phyloP scores from a whole-genome alignment of 2,888 invertebrate species.

The Tachina lurida region DNA sequence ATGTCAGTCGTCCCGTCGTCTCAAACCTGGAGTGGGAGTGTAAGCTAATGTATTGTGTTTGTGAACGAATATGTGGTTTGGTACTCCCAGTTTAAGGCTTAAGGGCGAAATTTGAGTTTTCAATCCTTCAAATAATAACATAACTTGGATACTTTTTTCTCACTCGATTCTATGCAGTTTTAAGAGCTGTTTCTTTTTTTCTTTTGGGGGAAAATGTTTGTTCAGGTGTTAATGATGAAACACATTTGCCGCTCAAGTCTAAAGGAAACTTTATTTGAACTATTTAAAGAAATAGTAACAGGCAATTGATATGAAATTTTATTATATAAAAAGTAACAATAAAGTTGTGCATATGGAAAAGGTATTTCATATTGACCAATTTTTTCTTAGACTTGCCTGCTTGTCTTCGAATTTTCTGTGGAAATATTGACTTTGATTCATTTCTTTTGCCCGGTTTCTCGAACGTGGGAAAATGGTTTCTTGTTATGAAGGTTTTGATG shows the following conservation, averaged over 20 bases:
- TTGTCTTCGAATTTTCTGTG: not conserved
- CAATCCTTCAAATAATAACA: constrained; percentile 68
- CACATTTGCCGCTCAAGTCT: constrained; percentile 57
- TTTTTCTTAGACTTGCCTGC: too few relatives aligned
- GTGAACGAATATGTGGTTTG: constrained; percentile 12
- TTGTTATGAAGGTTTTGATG: not conserved
- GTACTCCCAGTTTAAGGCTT: constrained; percentile 58
- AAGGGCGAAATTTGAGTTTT: constrained; percentile 68
- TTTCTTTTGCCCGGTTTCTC: not conserved
- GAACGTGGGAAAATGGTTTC: constrained; percentile 58
- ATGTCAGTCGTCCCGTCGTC: constrained; percentile 14
- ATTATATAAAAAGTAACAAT: not conserved
- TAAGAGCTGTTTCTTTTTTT: not conserved
- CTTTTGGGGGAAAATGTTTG: constrained; percentile 52
- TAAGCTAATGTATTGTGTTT: constrained; percentile 13
- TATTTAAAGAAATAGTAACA: constrained; percentile 10
- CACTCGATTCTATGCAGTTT: constrained; percentile 15
- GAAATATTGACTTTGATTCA: constrained; percentile 24
- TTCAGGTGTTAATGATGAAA: constrained; percentile 70
- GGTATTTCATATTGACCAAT: too few relatives aligned
- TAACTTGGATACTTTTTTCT: constrained; percentile 43
- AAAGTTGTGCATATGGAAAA: not conserved
- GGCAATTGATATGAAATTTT: not conserved
- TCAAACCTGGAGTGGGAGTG: constrained; percentile 62
- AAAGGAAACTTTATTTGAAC: constrained; percentile 4